phyloP scores from a whole-genome alignment of 2,113 vertebrate genomes.

The Myotis yumanensis region DNA sequence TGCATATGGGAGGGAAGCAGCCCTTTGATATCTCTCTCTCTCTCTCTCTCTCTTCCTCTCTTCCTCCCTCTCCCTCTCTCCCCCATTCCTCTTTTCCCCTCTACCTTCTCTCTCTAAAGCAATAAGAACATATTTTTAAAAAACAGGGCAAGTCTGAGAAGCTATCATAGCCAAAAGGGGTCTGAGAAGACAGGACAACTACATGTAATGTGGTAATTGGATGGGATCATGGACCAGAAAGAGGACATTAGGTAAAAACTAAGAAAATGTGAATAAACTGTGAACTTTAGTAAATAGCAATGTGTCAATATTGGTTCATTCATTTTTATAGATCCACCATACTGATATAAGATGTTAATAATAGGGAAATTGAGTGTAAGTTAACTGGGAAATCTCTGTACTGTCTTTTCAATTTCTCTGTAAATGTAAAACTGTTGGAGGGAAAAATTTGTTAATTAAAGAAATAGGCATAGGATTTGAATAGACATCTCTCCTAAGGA shows the following conservation, averaged over 20 bases:
- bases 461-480: not conserved
- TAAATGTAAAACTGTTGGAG: not conserved
- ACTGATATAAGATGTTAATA: conserved; percentile 21
- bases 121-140: too few species aligned
- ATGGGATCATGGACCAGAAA: not conserved
- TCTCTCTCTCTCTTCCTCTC: too few species aligned
- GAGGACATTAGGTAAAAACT: not conserved
- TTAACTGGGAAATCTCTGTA: not conserved
- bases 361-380: not conserved
- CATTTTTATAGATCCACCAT: not conserved
- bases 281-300: not conserved
- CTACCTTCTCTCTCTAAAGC: too few species aligned
- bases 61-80: too few species aligned
- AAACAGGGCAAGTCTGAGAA: not conserved
- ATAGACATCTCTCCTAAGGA: not conserved
- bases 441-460: not conserved
- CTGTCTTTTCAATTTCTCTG: not conserved
- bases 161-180: not conserved
- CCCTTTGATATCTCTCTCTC: too few species aligned
- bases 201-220: not conserved
- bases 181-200: not conserved
- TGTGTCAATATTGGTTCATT: not conserved
- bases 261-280: not conserved
- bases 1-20: too few species aligned
- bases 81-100: too few species aligned